Evolutionary conservation across 2,113 vertebrate species (phyloP), one percentile per base, ranked within the genome.

Genomic region (Tor tambroides): DNA sequence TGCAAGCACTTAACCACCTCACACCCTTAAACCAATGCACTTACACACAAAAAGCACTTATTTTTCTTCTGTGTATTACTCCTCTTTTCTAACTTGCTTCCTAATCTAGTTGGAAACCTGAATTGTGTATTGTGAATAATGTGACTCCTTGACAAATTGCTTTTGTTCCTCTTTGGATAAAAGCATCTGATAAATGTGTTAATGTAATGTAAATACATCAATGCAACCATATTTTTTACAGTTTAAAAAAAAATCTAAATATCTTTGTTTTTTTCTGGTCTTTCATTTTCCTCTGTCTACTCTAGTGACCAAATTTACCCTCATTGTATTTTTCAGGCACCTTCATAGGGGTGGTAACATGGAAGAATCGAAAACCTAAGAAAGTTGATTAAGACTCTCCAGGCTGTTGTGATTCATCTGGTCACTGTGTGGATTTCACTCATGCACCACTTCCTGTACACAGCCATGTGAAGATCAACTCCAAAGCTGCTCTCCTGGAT

Each of bases 351-450:
- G 90, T 94, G 0, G 54, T 99, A 88, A 95, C 96, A 89, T 96
- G 96, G 96, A 99, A 95, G 93, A 97, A 93, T 90, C 94, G 87
- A 80, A 97, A 94, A 59, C 93, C 91, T 46, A 93, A 97, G 93
- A 99, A 98, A 91, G 90, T 88, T 0, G 94, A 97, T 78, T 99
- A 92, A 96, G 89, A 76, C 3, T 35, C 38, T 75, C 1, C 65
- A 74, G 17, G 56, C 28, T 7, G 4, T 21, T 23, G n/a, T 61
- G 12, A n/a, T 54, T 72, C 7, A 65, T 21, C 28, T 51, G 77
- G 14, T n/a, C 14, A n/a, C 56, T 26, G 30, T 38, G 35, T 38
- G 43, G 71, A 15, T 56, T 79, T 65, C 10, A 49, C 38, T 75
- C 80, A 41, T 49, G 26, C 41, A 76, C 59, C 28, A 26, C 10